Evolutionary conservation across 2,797 vertebrate species (phyloP), one percentile per base, ranked within the genome.

Genomic region (Phyllotis vaccarum): DNA sequence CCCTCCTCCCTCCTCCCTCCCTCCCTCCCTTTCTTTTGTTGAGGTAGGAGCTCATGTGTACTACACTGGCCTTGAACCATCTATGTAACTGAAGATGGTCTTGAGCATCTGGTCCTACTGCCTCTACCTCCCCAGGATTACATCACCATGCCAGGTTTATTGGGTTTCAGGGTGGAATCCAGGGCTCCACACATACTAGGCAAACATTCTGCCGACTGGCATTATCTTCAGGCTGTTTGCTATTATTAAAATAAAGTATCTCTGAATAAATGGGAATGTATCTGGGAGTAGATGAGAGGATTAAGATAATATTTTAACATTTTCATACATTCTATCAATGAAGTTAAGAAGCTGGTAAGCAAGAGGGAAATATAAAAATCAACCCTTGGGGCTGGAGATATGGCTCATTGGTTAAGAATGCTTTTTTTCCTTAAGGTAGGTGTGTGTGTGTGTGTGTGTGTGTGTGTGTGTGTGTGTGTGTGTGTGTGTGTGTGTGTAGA

Each of bases 181-280:
- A 70, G 82, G 40, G 62, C 43, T 52, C 49, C 82, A 16, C 24
- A 31, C 3, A n/a, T 16, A 3, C 21, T n/a, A 70, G 49, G 34
- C 66, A 86, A 70, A 22, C 64, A 29, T 5, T 49, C 46, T 54
- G 34, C 49, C 83, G 37, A 11, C 3, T n/a, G 54, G 83, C 64
- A 37, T 21, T 34, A 54, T 86, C 64, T 70, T 27, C 46, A 54
- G 85, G 49, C 64, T 54, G 85, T 29, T 93, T 91, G 58, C 58
- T 60, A 49, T 21, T 56, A 40, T 85, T 70, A 87, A 66, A 78
- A 82, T 46, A 43, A 92, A 94, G 62, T 83, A 27, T 68, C n/a
- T 52, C 49, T 60, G 49, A 93, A 93, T 83, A 58, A 83, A 64
- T 49, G 52, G 86, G 76, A 87, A 21, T 96, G 76, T 74, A 52